Base-by-base conservation (phyloP, 2,797 vertebrate species). In the Gymnoscopelus microlampas region DNA sequence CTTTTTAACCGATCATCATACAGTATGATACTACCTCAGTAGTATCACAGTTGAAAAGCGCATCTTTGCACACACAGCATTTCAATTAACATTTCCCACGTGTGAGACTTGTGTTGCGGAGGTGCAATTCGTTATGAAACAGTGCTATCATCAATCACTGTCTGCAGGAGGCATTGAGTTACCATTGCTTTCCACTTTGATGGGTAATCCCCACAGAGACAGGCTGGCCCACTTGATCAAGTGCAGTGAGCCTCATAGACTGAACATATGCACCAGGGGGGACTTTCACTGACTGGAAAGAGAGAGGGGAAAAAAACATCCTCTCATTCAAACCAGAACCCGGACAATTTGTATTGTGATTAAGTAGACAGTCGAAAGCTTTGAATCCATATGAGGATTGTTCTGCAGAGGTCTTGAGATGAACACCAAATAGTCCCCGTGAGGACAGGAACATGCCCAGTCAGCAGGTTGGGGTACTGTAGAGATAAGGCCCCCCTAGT, bases 271-370 rank as follows among this genome's bases (percentile, higher is more conserved):
- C 87, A 89, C 88, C 84, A 10, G 51, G 72, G 87, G 81, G 87
- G 86, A 86, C 87, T 79, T 44, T 79, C 26, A 69, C 65, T 49
- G 74, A 83, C 68, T 80, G 70, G 78, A 76, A 76, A 49, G 55
- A 26, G 51, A n/a, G 53, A 14, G 76, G 26, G 66, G 61, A 63
- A 70, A 74, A 71, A 70, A 85, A 80, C 74, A 73, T 84, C 73
- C 85, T 82, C 73, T 84, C 80, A 89, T 89, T 92, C 78, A 89
- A 85, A 85, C 85, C 77, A 87, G 84, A 91, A 90, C 78, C 55
- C 63, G 81, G 86, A 92, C 88, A 91, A 90, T 92, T 92, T 89
- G 83, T 90, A 90, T 93, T 90, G 88, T 90, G 89, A 94, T 93
- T 87, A 92, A 90, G 88, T 85, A 86, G 86, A 87, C 82, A 81